A percentile compares a stretch with the other conserved stretches of the same genome.
phyloP scores from a whole-genome alignment of 2,113 vertebrate genomes.

The Cairina moschata region DNA sequence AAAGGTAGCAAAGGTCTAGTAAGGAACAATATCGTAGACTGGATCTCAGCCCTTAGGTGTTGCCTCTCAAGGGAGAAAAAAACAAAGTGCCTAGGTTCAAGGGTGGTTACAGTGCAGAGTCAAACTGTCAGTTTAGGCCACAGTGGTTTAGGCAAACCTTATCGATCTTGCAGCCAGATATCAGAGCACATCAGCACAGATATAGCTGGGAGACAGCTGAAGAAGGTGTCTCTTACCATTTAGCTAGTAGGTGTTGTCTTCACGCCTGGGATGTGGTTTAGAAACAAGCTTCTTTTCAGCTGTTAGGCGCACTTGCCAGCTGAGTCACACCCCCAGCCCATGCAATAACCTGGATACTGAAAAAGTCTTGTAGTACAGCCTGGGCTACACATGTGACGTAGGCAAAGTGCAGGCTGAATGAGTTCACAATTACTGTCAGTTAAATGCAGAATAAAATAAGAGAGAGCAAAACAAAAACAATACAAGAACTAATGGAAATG shows the following conservation, averaged over 20 bases:
- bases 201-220: background rate
- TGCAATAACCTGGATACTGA: background rate
- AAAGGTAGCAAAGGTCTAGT: background rate
- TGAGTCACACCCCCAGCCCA: background rate
- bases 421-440: background rate
- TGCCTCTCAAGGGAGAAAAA: background rate
- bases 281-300: background rate
- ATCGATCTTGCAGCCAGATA: background rate
- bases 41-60: background rate
- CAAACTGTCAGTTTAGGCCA: background rate
- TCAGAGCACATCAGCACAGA: background rate
- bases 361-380: background rate
- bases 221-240: background rate
- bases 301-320: background rate
- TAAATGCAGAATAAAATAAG: background rate
- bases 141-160: background rate
- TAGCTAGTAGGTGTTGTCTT: slow-evolving; percentile 16
- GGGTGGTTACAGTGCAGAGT: background rate
- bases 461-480: background rate
- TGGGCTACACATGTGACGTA: background rate
- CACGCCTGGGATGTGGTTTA: slow-evolving; percentile 9
- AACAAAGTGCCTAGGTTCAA: background rate
- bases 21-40: background rate
- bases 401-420: background rate
- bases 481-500: background rate